Base-by-base conservation (phyloP, 1,140 invertebrate species). In the Lordiphosa mommai region DNA sequence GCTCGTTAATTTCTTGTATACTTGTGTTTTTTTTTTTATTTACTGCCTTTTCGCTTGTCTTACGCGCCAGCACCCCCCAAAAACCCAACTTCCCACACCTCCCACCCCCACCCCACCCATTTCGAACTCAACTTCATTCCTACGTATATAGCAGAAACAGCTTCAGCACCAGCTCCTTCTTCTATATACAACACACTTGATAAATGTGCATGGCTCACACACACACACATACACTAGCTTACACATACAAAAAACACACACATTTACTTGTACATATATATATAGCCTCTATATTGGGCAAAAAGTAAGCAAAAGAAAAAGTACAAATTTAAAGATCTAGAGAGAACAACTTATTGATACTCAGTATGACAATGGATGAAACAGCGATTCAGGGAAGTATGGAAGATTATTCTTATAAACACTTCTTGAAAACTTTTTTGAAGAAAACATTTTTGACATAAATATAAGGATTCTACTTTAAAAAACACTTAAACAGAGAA, bases 1-100 rank as follows among this genome's bases (percentile, higher is more conserved):
- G 77, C 77, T 84, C 77, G 77, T 84, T 84, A 84, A 84, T 84
- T 84, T 84, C 77, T 84, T 82, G 53, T 77, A 49, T 72, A 61
- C 72, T 55, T 70, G 66, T 72, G 41, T 72, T 33, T 32, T 61
- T 80, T 79, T 66, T 38, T 70, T 82, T 82, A 74, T 84, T 84
- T 84, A 84, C 77, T 76, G 71, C 57, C 17, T 40, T 29, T 13
- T 58, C 37, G 29, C 61, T 77, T 84, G 77, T 77, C 77, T 82
- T 84, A 65, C 27, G 71, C 51, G 40, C 38, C 50, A 23, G 49
- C 46, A 30, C 50, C 52, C 51, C 41, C 36, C 52, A 36, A 37
- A 44, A 37, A 44, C 65, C 47, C 63, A 63, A 44, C 50, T 46
- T 17, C 20, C 14, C 36, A 55, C 23, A 12, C 14, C 17, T 10